Base-by-base conservation (phyloP, 2,888 invertebrate genomes). In the Thereva unica region DNA sequence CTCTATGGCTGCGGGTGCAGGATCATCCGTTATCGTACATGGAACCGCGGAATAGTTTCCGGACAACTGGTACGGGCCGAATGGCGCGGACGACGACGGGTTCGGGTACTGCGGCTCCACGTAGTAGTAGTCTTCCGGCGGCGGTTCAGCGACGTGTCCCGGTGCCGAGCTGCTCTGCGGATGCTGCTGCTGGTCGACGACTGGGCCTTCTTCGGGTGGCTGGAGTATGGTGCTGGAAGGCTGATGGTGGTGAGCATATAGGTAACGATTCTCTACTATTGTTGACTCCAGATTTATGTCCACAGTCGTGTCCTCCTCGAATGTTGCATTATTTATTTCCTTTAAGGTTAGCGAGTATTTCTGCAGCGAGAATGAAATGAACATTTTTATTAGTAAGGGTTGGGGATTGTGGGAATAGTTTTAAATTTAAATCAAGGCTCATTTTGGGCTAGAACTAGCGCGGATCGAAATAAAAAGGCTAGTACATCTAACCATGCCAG, bases 271-370 rank as follows among this genome's bases (percentile, higher is more conserved):
- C 52, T 70, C 67, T 42, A 67, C 56, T 23, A 70, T 57, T 66
- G 67, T 64, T 38, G 71, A 57, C 67, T 71, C 71, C 71, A 71
- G 71, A 71, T 71, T 71, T 68, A 55, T 12, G 44, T 57, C 56
- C 23, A 59, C 52, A 38, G 23, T 38, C 38, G 52, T 54, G 41
- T 57, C 61, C 8, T 64, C 64, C 38, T 49, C 52, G 23, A 64
- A 40, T 49, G 47, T 8, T 12, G 45, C 8, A 53, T 59, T 61
- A 44, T 50, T 59, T 35, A 59, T 49, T 52, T 67, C 67, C 49
- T 69, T 67, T 45, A 61, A 40, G 4, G 66, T 50, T 42, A 63
- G 41, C 12, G 69, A 69, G 45, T 69, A 69, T 67, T 69, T 69
- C 69, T 69, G 65, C 12, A 38, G n/a, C 34, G 23, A 23, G 23